Evolutionary conservation across 2,888 invertebrate genomes (phyloP), one percentile per base, ranked within the genome.

Genomic region (Uloborus plumipes): DNA sequence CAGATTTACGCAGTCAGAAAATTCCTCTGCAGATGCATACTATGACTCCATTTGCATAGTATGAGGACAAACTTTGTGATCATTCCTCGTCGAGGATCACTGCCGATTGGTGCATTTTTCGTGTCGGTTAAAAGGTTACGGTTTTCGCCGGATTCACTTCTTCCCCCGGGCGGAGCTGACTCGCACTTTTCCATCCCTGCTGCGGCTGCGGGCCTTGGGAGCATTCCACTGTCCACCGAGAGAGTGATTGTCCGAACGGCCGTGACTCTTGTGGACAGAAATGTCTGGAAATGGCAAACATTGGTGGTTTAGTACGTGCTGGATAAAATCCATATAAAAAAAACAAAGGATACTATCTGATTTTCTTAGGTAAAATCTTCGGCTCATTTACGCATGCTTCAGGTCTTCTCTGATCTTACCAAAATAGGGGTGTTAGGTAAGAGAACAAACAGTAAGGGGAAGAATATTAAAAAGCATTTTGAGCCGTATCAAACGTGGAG

Each of bases 151-250:
- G 1, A 22, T 73, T 80, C 80, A 82, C 62, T 82, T 82, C 61
- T 71, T 71, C 7, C 75, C 81, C 31, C 81, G 51, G 59, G 70
- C 61, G 62, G 75, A 76, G 26, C 53, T 53, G n/a, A 59, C 53
- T 14, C 81, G 70, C 47, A 61, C 15, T 20, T 64, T 71, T 6
- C 65, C 64, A 49, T 82, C 81, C 55, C 76, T 65, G 31, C 81
- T 82, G 22, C 81, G 81, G 20, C 81, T 82, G 53, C 81, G 81
- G n/a, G 81, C 76, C 26, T 82, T 82, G 14, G 76, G 50, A 9
- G 74, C 64, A 50, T 50, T 75, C 75, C 69, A 70, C 58, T 81
- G 75, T 9, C 70, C 64, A 15, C 55, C 64, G 18, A 61, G 31
- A 55, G 71, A 64, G 66, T 65, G 71, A 75, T 76, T 75, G 70